phyloP scores from a whole-genome alignment of 37 sponge, comb jelly and placozoan species.

The Aphrocallistes beatrix region DNA sequence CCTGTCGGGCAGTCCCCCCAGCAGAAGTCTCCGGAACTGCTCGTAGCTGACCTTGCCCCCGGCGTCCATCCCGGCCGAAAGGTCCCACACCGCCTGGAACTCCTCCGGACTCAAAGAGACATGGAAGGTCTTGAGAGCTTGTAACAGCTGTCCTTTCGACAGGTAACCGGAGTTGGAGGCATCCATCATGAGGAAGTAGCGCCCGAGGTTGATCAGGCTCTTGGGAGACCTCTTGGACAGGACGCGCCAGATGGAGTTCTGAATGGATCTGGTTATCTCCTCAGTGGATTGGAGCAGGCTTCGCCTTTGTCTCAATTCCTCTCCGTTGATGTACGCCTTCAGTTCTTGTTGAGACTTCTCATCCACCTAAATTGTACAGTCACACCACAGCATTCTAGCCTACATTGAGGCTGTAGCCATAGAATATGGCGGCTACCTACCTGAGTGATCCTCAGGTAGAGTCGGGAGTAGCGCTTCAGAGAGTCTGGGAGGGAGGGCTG shows the following conservation, averaged over 20 bases:
- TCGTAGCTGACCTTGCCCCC: neutral
- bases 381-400: too few species aligned
- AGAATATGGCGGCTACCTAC: neutral
- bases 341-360: neutral
- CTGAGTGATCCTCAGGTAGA: neutral
- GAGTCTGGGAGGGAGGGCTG: neutral
- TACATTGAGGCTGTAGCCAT: neutral
- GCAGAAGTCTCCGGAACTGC: neutral
- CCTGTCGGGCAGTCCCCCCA: neutral
- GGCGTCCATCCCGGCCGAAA: neutral
- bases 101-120: neutral
- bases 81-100: neutral
- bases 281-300: neutral
- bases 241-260: neutral
- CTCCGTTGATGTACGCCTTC: neutral
- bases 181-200: neutral
- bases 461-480: neutral
- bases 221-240: neutral
- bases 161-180: neutral
- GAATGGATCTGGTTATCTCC: neutral
- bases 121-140: neutral
- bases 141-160: neutral
- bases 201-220: neutral
- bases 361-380: constrained; percentile 11
- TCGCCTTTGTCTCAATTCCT: neutral